Base-by-base conservation (phyloP, 2,113 vertebrate species). In the Megaceryle maxima region DNA sequence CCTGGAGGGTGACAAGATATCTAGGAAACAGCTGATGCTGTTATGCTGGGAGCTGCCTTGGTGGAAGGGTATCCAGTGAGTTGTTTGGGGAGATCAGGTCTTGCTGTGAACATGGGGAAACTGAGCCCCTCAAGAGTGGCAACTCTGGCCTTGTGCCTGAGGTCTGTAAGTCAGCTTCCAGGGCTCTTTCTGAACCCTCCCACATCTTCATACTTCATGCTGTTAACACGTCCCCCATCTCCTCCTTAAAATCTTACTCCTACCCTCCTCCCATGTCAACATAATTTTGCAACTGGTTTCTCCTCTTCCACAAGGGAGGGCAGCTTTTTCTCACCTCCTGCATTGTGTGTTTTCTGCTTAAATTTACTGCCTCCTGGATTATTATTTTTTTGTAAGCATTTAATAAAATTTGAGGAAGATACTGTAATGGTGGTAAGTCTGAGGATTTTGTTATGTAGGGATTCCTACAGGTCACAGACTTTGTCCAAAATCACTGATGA, bases 371-470 rank as follows among this genome's bases (percentile, higher is more conserved):
- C 22, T 56, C 37, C 67, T 91, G 64, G 67, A 92, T 90, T 79
- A 17, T 37, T 37, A 21, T 74, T 91, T 83, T 84, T 95, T 88
- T 16, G 82, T 97, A 96, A 96, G 87, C 96, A 95, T 97, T 97
- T 94, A 97, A 97, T 97, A 97, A 97, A 97, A 91, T 46, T 94
- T 92, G 80, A 90, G 83, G 57, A 96, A 9, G 50, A 92, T 78
- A 75, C 68, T 94, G 81, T 94, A 95, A 87, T 4, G 1, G 24
- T 68, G 53, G 56, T 67, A 83, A 9, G 31, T 91, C n/a, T 75
- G 94, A 86, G 75, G n/a, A n/a, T 75, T 94, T 93, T 87, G n/a
- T 82, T 96, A 10, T 51, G 13, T 15, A 29, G 46, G 15, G 66
- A 8, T 46, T 53, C 20, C 43, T 81, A 62, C 48, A 72, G 83